These are phyloP conservation scores for Alcedo quadribrachys DNA, from an alignment of 2,797 vertebrate genomes.

Conservation along the genomic window DNA sequence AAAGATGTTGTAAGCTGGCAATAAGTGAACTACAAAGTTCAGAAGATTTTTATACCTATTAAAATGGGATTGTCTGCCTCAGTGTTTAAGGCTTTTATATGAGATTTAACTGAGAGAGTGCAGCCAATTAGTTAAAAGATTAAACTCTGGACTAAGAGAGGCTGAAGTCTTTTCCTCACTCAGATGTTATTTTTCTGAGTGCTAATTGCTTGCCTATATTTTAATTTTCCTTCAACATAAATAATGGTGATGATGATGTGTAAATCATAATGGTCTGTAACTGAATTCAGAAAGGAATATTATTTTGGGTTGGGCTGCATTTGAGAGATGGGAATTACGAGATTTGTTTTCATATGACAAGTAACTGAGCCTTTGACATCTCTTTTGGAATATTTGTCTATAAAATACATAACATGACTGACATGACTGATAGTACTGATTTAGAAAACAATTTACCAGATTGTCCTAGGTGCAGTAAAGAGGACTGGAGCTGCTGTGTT, in stretches of 20 bases:
- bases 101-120: conserved; percentile 13
- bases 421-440: neutral
- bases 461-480: neutral
- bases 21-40: neutral
- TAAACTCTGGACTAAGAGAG: neutral
- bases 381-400: neutral
- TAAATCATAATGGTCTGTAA: neutral
- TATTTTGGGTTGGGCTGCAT: neutral
- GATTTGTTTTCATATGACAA: neutral
- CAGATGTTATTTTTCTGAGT: neutral
- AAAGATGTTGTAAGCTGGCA: neutral
- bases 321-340: neutral
- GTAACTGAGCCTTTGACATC: neutral
- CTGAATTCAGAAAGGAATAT: neutral
- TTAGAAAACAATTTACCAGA: neutral
- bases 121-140: conserved; percentile 39
- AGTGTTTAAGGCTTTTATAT: neutral
- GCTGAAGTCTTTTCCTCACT: neutral
- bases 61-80: conserved; percentile 19
- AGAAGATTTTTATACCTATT: conserved; percentile 28
- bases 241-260: neutral
- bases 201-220: neutral
- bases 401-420: neutral
- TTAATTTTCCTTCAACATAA: neutral
- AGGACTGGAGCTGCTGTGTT: neutral